These are phyloP conservation scores for Sander lucioperca DNA, from an alignment of 2,113 vertebrate genomes.

Conservation along the genomic window DNA sequence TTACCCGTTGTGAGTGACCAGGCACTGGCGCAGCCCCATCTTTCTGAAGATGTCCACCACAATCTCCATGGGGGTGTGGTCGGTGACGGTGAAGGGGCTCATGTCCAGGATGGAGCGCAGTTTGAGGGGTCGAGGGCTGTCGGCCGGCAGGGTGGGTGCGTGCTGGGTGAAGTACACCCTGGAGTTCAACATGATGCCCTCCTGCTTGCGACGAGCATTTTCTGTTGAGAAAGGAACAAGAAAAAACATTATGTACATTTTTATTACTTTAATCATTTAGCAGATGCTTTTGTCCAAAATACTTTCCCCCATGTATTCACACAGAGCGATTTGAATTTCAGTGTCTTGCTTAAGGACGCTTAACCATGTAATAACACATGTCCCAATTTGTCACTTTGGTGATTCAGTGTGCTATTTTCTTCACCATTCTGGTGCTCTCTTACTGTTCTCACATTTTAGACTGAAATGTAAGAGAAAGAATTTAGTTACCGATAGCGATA, in stretches of 20 bases:
- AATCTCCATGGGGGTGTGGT: slow-evolving; percentile 99
- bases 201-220: slow-evolving; percentile 96
- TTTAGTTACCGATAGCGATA: slow-evolving; percentile 92
- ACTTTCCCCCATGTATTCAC: neutral
- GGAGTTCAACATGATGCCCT: slow-evolving; percentile 95
- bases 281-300: neutral
- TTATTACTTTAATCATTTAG: no score
- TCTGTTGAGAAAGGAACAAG: slow-evolving; percentile 79
- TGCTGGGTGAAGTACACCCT: slow-evolving; percentile 98
- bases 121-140: slow-evolving; percentile 96
- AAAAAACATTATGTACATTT: neutral
- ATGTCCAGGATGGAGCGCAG: slow-evolving; percentile 98
- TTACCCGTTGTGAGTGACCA: slow-evolving; percentile 99
- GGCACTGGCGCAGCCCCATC: slow-evolving; percentile 97
- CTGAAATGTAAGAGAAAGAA: no score
- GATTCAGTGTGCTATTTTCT: neutral
- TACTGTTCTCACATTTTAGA: neutral
- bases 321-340: neutral
- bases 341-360: neutral
- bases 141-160: slow-evolving; percentile 95
- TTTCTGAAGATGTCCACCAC: slow-evolving; percentile 99
- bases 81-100: slow-evolving; percentile 99
- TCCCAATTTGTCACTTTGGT: neutral
- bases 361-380: neutral
- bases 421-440: neutral